Base-by-base conservation (phyloP, 2,888 invertebrate species). In the Clistopyga incitator region DNA sequence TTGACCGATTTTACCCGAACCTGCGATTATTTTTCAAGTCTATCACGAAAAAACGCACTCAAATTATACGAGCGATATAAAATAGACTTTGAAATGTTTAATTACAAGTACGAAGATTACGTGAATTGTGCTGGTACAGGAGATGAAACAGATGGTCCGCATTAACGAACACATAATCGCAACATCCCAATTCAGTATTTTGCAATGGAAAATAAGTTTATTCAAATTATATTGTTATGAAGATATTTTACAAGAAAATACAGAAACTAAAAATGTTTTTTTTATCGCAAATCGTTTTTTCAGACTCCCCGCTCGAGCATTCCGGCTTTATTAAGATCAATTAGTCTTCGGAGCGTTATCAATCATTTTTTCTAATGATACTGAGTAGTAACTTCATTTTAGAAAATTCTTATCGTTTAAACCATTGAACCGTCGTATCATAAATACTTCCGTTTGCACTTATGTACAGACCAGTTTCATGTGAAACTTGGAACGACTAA, bases 61-160 rank as follows among this genome's bases (percentile, higher is more conserved):
- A 87, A 87, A 81, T 86, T 93, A 47, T 92, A 92, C 23, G 79
- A 90, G 29, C 89, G 89, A 76, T 93, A 93, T 54, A 89, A 88
- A 86, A 86, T 92, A 11, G 93, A 93, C 67, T 93, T 93, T 80
- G 90, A 93, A 75, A 92, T 93, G 90, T 93, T 92, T 76, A 86
- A 91, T 84, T 93, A 93, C 65, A 84, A 89, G 34, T 78, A 89
- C 45, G 86, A 89, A 34, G 86, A 86, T 47, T 93, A 93, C 71
- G 76, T 91, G 15, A 84, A 88, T 78, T 93, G 93, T 80, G 86
- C 59, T 29, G 20, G 85, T 13, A n/a, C 20, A 20, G 56, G 18
- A 54, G 0, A 56, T 42, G 34, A 29, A 59, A 13, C 20, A 20
- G 11, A 20, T 10, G 20, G 52, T n/a, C 3, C 23, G 11, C 15